These are phyloP conservation scores for Kryptolebias marmoratus DNA, from an alignment of 2,113 vertebrate genomes.

Conservation along the genomic window DNA sequence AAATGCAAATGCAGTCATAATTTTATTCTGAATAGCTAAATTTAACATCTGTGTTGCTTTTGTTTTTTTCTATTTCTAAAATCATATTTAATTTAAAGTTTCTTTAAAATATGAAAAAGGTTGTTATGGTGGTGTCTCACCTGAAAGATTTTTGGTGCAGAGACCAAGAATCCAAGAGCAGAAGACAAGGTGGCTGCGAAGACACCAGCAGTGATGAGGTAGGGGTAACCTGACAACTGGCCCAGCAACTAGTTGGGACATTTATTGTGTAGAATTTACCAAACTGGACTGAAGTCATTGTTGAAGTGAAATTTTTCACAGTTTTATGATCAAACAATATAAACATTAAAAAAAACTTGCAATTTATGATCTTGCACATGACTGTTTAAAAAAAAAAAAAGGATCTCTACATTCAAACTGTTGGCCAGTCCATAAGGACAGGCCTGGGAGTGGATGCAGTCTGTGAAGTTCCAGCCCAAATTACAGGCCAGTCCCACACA, in stretches of 20 bases:
- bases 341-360: neutral
- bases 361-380: no score
- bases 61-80: neutral
- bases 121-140: slow-evolving; percentile 40
- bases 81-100: neutral
- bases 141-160: slow-evolving; percentile 83
- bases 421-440: slow-evolving; percentile 76
- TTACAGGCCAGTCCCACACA: slow-evolving; percentile 74
- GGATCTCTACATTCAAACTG: slow-evolving; percentile 61
- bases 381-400: neutral
- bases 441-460: slow-evolving; percentile 53
- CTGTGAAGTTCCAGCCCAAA: slow-evolving; percentile 80
- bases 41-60: no score
- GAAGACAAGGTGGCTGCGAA: slow-evolving; percentile 84
- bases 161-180: slow-evolving; percentile 83
- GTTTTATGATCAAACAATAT: neutral
- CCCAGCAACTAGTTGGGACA: slow-evolving; percentile 68
- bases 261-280: neutral
- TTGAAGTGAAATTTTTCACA: neutral
- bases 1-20: no score
- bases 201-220: slow-evolving; percentile 78
- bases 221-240: slow-evolving; percentile 74
- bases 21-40: no score
- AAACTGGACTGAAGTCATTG: neutral
- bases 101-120: neutral